phyloP scores from a whole-genome alignment of 2,888 invertebrate genomes.

The Myopa testacea region DNA sequence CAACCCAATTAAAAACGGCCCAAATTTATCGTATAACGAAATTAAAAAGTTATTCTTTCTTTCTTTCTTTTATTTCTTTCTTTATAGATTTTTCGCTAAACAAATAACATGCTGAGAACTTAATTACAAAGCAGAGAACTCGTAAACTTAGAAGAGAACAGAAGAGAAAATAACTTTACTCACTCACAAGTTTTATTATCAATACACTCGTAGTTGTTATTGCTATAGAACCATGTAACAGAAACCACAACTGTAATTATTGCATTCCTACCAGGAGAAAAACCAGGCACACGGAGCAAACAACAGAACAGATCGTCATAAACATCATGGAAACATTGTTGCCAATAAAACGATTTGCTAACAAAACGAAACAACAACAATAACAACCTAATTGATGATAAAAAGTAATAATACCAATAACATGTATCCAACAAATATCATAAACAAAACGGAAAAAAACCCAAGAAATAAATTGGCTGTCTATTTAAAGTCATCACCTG shows the following conservation, averaged over 20 bases:
- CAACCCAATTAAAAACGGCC: background rate
- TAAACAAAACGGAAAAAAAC: slow-evolving; percentile 41
- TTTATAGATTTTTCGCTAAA: background rate
- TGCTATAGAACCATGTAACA: slow-evolving; percentile 19
- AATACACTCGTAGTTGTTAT: background rate
- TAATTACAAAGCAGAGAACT: background rate
- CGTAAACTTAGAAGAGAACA: background rate
- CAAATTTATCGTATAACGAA: background rate
- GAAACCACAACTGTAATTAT: slow-evolving; percentile 18
- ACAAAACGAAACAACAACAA: slow-evolving; percentile 29
- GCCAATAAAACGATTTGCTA: slow-evolving; percentile 52
- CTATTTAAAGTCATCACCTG: slow-evolving; percentile 4
- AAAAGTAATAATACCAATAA: slow-evolving; percentile 16
- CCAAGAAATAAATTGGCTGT: slow-evolving; percentile 44
- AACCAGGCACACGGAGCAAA: slow-evolving; percentile 29
- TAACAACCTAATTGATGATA: slow-evolving; percentile 6
- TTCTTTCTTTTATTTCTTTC: background rate
- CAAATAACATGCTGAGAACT: background rate
- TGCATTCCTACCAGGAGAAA: slow-evolving; percentile 22
- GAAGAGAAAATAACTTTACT: background rate
- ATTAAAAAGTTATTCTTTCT: background rate
- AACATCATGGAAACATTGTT: slow-evolving; percentile 40
- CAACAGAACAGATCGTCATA: slow-evolving; percentile 42
- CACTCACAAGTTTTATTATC: background rate
- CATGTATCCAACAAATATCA: slow-evolving; percentile 26